Percentiles rank a stretch among this genome's conserved stretches.
These are phyloP conservation scores for Bovichtus diacanthus DNA, from an alignment of 2,797 vertebrate species.

Conservation along the genomic window DNA sequence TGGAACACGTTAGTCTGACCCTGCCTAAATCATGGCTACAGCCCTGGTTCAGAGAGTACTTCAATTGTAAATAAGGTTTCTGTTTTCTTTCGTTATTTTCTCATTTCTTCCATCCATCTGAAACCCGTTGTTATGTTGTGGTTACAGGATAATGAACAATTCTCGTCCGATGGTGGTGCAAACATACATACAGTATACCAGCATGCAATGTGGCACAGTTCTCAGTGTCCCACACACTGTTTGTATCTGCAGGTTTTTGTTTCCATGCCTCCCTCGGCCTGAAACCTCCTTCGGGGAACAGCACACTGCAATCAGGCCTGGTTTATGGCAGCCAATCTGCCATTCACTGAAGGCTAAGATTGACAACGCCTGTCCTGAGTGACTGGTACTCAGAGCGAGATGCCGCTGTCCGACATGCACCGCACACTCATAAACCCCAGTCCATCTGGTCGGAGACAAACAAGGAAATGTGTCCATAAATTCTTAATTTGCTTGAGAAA, in stretches of 20 bases:
- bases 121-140: constrained; percentile 1
- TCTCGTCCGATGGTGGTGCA: neutral
- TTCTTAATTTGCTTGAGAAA: constrained; percentile 45
- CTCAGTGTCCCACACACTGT: constrained; percentile 46
- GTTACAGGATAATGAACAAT: constrained; percentile 2
- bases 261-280: constrained; percentile 57
- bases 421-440: constrained; percentile 62
- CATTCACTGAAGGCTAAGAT: constrained; percentile 64
- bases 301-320: constrained; percentile 58
- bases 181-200: neutral
- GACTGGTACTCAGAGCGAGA: constrained; percentile 43
- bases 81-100: constrained; percentile 5
- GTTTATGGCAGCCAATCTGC: constrained; percentile 74
- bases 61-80: constrained; percentile 1
- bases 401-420: constrained; percentile 51
- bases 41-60: neutral
- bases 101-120: constrained; percentile 18
- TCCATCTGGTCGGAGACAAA: constrained; percentile 66
- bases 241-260: constrained; percentile 55
- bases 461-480: constrained; percentile 61
- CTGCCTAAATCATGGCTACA: neutral
- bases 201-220: neutral
- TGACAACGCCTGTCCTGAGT: constrained; percentile 67
- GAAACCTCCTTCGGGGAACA: constrained; percentile 59
- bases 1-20: neutral